Evolutionary conservation across 2,888 invertebrate species (phyloP).

Genomic region (Steromphala cineraria): DNA sequence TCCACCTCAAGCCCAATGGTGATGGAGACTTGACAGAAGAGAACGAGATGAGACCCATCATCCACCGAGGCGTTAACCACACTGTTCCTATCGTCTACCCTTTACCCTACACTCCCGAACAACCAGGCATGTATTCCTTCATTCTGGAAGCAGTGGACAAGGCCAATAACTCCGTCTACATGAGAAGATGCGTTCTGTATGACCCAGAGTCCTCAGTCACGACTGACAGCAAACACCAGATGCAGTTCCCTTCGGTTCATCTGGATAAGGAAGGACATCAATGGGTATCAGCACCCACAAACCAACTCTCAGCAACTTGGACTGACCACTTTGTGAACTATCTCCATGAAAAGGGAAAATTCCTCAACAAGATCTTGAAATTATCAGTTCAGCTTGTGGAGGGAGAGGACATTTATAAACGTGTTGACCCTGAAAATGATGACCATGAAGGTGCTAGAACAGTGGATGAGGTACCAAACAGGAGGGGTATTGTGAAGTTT

Average conservation of each 20-base stretch:
- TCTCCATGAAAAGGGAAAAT: constrained; percentile 35
- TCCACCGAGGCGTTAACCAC: not conserved
- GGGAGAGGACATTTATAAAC: not conserved
- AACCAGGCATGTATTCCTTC: constrained; percentile 40
- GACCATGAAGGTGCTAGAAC: constrained; percentile 44
- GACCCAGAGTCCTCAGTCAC: constrained; percentile 41
- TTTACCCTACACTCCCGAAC: not conserved
- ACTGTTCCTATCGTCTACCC: not conserved
- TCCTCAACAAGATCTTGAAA: constrained; percentile 34
- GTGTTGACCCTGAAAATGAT: constrained; percentile 26
- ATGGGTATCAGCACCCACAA: constrained; percentile 41
- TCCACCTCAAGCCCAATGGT: not conserved
- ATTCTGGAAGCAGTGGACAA: constrained; percentile 47
- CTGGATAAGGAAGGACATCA: constrained; percentile 33
- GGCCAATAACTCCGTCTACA: constrained; percentile 56
- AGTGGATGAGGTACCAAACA: constrained; percentile 38
- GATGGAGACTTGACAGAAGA: not conserved
- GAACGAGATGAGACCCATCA: not conserved
- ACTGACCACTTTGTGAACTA: constrained; percentile 42
- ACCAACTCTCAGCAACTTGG: constrained; percentile 39
- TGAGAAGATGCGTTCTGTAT: constrained; percentile 46
- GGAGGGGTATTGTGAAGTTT: constrained; percentile 46
- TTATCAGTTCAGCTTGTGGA: constrained; percentile 37
- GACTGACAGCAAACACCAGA: constrained; percentile 14
- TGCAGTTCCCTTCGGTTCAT: constrained; percentile 38